Base-by-base conservation (phyloP, 2,113 vertebrate species). In the Leptodactylus fuscus region DNA sequence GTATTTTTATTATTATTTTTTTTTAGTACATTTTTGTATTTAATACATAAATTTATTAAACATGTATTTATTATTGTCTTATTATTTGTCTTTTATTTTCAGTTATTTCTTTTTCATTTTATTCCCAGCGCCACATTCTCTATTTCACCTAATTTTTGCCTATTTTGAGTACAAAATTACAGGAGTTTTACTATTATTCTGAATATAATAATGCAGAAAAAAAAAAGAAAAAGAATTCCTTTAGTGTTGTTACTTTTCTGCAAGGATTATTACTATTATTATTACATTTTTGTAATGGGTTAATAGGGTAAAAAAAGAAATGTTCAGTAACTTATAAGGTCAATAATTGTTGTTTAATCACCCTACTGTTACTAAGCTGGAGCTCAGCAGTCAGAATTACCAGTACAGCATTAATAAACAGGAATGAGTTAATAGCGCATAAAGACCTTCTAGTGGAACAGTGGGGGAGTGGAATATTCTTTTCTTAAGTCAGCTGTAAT, bases 401-500 rank as follows among this genome's bases (percentile, higher is more conserved):
- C 95, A 96, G 95, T 96, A 97, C 95, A 96, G 95, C 97, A 98
- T 98, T 98, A 98, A 98, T 98, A 99, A 97, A 97, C 95, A 97
- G 95, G 95, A 97, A 98, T 97, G 97, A 98, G 97, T 99, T 99
- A 99, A 98, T 97, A 97, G 97, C 92, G 96, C 97, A 98, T 97
- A 98, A 97, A 97, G 95, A 97, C 95, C 95, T 98, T 97, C 95
- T 94, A 97, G 95, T 95, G 94, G 95, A 96, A 97, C 95, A 94
- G 94, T 96, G 94, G 96, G 96, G 96, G 96, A 96, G 95, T 95
- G 93, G 95, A 97, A 96, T 95, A 96, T 96, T 95, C 94, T 94
- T 97, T 97, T 98, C 97, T 97, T 97, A 97, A 98, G 96, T 98
- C 97, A 98, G 96, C 96, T 97, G 98, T 98, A 97, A 98, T 97